Percentiles rank a stretch among this genome's conserved stretches.
Evolutionary conservation across 2,113 vertebrate genomes (phyloP).

Genomic region (Brachionichthys hirsutus): DNA sequence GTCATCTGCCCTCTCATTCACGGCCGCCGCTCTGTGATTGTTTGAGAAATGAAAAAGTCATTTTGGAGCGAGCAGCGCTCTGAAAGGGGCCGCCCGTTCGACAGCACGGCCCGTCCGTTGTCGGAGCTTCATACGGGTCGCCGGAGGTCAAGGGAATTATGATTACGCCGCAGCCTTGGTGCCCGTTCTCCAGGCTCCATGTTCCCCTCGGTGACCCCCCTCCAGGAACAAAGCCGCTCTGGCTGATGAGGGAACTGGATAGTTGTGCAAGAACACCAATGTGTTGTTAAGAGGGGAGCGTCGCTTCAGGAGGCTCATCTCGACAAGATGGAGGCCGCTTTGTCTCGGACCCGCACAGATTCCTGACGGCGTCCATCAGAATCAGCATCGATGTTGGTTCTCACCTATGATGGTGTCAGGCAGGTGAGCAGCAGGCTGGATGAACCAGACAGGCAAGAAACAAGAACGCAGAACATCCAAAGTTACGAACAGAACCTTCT

Average conservation of each 20-base stretch:
- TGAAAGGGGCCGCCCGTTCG: constrained; percentile 64
- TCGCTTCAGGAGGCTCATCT: constrained; percentile 24
- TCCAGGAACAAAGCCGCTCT: constrained; percentile 52
- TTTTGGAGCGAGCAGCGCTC: constrained; percentile 67
- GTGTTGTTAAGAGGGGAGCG: constrained; percentile 47
- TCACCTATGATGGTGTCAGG: constrained; percentile 8
- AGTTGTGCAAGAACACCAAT: constrained; percentile 52
- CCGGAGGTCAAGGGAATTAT: constrained; percentile 74
- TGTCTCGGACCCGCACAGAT: constrained; percentile 48
- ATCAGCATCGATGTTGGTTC: constrained; percentile 6
- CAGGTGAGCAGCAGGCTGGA: background rate
- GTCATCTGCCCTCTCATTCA: constrained; percentile 74
- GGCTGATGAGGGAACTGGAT: constrained; percentile 60
- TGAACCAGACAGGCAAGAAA: no score
- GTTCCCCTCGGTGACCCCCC: constrained; percentile 74
- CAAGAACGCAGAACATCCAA: no score
- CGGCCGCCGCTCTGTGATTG: constrained; percentile 71
- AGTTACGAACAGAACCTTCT: no score
- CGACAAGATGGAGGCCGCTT: constrained; percentile 20
- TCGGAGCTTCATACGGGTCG: constrained; percentile 63
- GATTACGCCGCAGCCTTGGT: constrained; percentile 75
- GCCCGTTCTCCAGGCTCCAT: constrained; percentile 59
- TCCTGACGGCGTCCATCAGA: constrained; percentile 27
- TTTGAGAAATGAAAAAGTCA: constrained; percentile 80
- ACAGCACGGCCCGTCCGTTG: constrained; percentile 72